Base-by-base conservation (phyloP, 1,140 invertebrate species). In the Drosophila parabipectinata region DNA sequence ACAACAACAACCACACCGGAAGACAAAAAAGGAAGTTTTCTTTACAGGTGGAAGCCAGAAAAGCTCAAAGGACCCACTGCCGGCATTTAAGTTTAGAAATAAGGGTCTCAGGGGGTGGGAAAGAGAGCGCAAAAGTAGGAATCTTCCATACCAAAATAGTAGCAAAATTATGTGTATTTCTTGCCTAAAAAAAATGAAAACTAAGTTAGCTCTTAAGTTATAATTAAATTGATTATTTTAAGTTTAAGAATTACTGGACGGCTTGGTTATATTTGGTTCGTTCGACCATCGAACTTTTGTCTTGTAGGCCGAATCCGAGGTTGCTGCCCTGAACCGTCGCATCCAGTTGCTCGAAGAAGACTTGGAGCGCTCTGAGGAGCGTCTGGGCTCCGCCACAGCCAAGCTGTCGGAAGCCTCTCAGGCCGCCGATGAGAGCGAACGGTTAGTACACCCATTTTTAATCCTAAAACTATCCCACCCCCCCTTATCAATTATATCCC, bases 261-360 rank as follows among this genome's bases (percentile, higher is more conserved):
- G 32, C 28, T 73, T 61, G 68, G 62, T 72, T 84, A 84, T 79
- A 81, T 78, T 77, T 18, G 18, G 18, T 18, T 18, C 18, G 18
- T 18, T 76, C 79, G 75, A 83, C 58, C 75, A 75, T 66, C 61
- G 57, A 69, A 79, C 63, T 57, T 79, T 74, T 73, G 18, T 77
- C 61, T 87, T 95, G 15, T 93, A 99, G 98, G 97, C 98, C 93
- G 99, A 99, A 94, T 98, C 97, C 92, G 98, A 99, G 94, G 97
- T 99, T 77, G 98, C 98, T 92, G 98, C 98, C 90, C 95, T 99
- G 89, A 99, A 99, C 93, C 96, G 99, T 93, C 97, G 98, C 93
- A 99, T 99, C 93, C 98, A 99, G 93, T 95, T 99, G 91, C 94
- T 99, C 93, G 98, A 99, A 94, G 98, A 99, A 93, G 98, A 99